A percentile compares a stretch with the other conserved stretches of the same genome.
Evolutionary conservation across 1,140 invertebrate genomes (phyloP).

Genomic region (Artemia franciscana): DNA sequence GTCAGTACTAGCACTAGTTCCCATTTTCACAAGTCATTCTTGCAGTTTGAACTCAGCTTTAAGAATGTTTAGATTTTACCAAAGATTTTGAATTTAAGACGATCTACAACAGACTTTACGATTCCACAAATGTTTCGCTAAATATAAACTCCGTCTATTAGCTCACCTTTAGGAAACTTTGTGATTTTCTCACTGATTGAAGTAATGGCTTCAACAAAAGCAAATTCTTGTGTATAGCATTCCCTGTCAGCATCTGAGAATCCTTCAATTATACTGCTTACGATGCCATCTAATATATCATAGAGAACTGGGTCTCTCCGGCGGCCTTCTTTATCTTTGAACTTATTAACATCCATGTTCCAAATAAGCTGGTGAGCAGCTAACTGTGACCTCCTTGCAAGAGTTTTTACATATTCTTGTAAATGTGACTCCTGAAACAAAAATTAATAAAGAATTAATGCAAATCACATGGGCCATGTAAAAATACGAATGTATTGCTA

Average conservation of each 20-base stretch:
- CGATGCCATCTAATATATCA: slow-evolving; percentile 53
- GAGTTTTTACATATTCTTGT: slow-evolving; percentile 78
- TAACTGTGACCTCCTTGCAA: slow-evolving; percentile 71
- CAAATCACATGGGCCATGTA: too few species aligned
- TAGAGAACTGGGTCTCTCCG: slow-evolving; percentile 58
- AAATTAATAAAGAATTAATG: too few species aligned
- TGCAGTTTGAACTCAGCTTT: too few species aligned
- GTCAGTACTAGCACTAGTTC: too few species aligned
- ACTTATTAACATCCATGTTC: slow-evolving; percentile 99
- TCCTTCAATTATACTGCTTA: slow-evolving; percentile 48
- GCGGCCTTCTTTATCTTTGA: slow-evolving; percentile 81
- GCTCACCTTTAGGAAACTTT: slow-evolving; percentile 52
- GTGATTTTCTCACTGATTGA: slow-evolving; percentile 85
- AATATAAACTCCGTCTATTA: not conserved
- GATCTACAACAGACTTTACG: too few species aligned
- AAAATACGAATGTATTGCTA: slow-evolving; percentile 2
- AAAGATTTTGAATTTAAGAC: too few species aligned
- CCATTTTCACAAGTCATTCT: too few species aligned
- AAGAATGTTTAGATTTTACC: too few species aligned
- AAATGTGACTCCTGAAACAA: slow-evolving; percentile 98
- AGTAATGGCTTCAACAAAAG: slow-evolving; percentile 92
- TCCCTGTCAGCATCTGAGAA: slow-evolving; percentile 76
- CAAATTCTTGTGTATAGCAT: slow-evolving; percentile 93
- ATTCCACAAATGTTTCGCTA: slow-evolving; percentile 3
- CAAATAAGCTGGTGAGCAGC: slow-evolving; percentile 95